Evolutionary conservation across 2,888 invertebrate species (phyloP), one percentile per base, ranked within the genome.

Genomic region (Peribatodes rhomboidaria): DNA sequence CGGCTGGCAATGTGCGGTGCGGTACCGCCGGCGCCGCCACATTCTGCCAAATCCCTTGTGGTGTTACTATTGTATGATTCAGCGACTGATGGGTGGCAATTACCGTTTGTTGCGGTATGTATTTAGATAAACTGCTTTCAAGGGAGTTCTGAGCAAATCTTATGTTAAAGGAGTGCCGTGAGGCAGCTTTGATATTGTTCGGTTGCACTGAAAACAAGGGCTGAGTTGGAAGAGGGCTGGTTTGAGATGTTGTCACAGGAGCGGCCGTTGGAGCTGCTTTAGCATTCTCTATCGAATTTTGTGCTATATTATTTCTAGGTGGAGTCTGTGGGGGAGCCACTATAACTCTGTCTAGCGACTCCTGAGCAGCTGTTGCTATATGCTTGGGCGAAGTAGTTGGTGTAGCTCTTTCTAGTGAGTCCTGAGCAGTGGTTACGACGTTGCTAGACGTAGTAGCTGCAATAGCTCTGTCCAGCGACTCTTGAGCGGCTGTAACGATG

Each of bases 31-130:
- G 39, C 14, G 37, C 31, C 22, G 22, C 22, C n/a, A 16, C 22
- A 13, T 37, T 63, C 46, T 53, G 58, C 63, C 63, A 57, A 18
- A 13, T 33, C 13, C 27, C 46, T 33, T 52, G 56, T 10, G 50
- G 33, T 0, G 44, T 27, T 10, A 44, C 41, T 33, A 47, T 13
- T 13, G 22, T 22, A 2, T 37, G 35, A 18, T 39, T 27, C 10
- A 33, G 20, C 11, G 47, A 0, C 16, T 49, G 44, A 3, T 44
- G 47, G 8, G 1, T 14, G 10, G 9, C 27, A n/a, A n/a, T 14
- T 49, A 4, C 31, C 2, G 3, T 31, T 11, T 35, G 33, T 42
- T 16, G 2, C 16, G 31, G 14, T 7, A 10, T 35, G 35, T n/a
- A 0, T 27, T n/a, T 44, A 44, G 10, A 3, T 18, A 44, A 20